A percentile compares a stretch with the other conserved stretches of the same genome.
These are phyloP conservation scores for Pelobates cultripes DNA, from an alignment of 2,797 vertebrate species.

Conservation along the genomic window DNA sequence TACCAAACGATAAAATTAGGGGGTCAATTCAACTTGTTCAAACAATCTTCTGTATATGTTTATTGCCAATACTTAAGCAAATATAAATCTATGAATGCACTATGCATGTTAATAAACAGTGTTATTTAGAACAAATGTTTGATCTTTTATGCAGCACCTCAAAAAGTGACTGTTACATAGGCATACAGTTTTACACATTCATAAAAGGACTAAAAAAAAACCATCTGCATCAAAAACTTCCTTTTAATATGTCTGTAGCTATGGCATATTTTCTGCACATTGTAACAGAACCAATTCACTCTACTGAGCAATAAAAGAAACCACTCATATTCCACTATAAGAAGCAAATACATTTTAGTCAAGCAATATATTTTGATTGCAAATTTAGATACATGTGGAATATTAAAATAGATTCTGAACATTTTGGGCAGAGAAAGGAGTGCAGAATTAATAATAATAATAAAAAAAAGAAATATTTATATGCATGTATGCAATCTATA, in stretches of 20 bases:
- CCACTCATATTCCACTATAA: not conserved
- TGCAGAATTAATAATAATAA: not conserved
- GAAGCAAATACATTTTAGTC: not conserved
- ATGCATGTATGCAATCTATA: not conserved
- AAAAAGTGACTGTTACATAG: constrained; percentile 76
- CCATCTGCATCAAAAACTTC: constrained; percentile 62
- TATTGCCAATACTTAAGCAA: constrained; percentile 89
- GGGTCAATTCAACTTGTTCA: constrained; percentile 45
- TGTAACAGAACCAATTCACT: not conserved
- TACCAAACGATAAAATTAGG: not conserved
- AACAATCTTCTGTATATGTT: constrained; percentile 94
- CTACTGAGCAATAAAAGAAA: not conserved
- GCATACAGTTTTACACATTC: constrained; percentile 90
- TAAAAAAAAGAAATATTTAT: constrained; percentile 3
- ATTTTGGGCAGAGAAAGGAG: not conserved
- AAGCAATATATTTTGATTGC: not conserved
- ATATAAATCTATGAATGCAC: constrained; percentile 98
- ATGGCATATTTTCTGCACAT: not conserved
- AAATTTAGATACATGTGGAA: not conserved
- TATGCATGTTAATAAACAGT: constrained; percentile 81
- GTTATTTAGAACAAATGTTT: constrained; percentile 70
- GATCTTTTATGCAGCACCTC: constrained; percentile 65
- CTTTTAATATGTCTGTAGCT: not conserved
- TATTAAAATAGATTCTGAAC: not conserved
- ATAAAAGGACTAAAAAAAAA: constrained; percentile 55